phyloP scores from a whole-genome alignment of 2,113 vertebrate genomes.

The Castor canadensis region DNA sequence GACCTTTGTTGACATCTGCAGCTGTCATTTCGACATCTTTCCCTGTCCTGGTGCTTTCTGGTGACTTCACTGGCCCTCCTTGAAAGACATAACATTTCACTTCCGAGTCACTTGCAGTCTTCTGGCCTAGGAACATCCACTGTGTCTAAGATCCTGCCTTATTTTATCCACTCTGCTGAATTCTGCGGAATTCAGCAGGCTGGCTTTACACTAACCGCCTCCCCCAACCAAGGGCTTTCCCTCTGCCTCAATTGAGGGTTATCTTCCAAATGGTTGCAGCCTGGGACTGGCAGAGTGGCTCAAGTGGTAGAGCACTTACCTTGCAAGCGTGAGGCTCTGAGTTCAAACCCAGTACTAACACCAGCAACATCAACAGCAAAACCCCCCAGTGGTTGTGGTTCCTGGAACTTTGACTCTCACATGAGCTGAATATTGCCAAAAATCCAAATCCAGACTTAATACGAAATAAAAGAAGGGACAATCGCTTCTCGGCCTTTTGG shows the following conservation, averaged over 20 bases:
- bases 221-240: rapidly evolving
- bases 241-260: background rate
- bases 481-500: too few species aligned
- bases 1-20: background rate
- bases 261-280: background rate
- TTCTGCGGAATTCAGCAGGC: background rate
- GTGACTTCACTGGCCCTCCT: background rate
- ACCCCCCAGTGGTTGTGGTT: too few species aligned
- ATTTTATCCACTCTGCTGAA: background rate
- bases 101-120: background rate
- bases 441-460: background rate
- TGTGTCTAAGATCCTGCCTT: background rate
- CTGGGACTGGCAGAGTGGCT: too few species aligned
- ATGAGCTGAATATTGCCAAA: background rate
- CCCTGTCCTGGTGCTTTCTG: background rate
- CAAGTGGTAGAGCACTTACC: too few species aligned
- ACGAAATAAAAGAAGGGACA: background rate
- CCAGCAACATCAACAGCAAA: too few species aligned
- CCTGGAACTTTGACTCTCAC: background rate
- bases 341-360: too few species aligned
- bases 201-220: too few species aligned
- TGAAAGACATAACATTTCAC: background rate
- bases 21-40: background rate
- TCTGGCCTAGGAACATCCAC: background rate
- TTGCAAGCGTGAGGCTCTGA: too few species aligned